phyloP scores from a whole-genome alignment of 2,797 vertebrate genomes.

The Myripristis murdjan region DNA sequence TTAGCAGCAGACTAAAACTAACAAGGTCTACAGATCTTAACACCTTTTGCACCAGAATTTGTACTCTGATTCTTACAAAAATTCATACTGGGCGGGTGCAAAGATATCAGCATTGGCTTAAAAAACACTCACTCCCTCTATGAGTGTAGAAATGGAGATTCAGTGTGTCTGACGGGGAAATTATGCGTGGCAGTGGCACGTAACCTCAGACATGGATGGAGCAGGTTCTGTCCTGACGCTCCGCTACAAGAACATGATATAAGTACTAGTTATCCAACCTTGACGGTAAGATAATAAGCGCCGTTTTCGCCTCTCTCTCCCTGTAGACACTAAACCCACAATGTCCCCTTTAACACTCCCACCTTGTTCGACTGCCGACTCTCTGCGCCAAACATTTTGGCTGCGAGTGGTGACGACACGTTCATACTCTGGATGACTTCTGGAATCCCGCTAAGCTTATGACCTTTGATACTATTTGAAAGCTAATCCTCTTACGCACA shows the following conservation, averaged over 20 bases:
- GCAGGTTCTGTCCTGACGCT: conserved; percentile 30
- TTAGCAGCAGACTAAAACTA: too few relatives aligned
- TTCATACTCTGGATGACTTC: conserved; percentile 59
- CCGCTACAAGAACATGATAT: conserved; percentile 30
- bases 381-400: conserved; percentile 42
- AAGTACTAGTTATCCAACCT: conserved; percentile 45
- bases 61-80: too few relatives aligned
- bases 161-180: conserved; percentile 22
- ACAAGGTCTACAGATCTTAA: too few relatives aligned
- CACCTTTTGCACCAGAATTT: too few relatives aligned
- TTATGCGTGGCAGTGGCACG: conserved; percentile 37
- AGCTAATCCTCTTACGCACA: conserved; percentile 74
- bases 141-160: conserved; percentile 15
- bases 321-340: conserved; percentile 38
- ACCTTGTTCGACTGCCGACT: conserved; percentile 38
- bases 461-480: conserved; percentile 67
- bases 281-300: conserved; percentile 25
- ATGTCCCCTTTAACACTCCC: conserved; percentile 31
- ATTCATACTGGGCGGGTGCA: too few relatives aligned
- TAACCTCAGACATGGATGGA: conserved; percentile 42
- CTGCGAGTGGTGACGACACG: conserved; percentile 36
- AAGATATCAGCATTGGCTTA: too few relatives aligned
- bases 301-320: conserved; percentile 26
- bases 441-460: conserved; percentile 68
- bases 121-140: too few relatives aligned